phyloP scores from a whole-genome alignment of 2,797 vertebrate species.

The Falco berigora region DNA sequence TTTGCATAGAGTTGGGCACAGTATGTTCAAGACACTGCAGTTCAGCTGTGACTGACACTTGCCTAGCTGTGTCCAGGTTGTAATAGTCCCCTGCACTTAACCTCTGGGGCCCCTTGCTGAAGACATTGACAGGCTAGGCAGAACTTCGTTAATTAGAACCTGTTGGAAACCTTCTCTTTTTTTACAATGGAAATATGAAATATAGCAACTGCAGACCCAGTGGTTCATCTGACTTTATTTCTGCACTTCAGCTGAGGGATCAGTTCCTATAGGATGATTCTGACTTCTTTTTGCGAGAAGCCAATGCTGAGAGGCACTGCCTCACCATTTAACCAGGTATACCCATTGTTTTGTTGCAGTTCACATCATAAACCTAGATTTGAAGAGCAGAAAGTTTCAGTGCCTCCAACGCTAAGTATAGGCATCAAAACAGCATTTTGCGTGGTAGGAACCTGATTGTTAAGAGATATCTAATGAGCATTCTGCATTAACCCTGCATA shows the following conservation, averaged over 20 bases:
- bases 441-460: background rate
- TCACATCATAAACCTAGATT: background rate
- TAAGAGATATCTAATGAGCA: background rate
- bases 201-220: background rate
- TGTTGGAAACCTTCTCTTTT: background rate
- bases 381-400: background rate
- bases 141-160: background rate
- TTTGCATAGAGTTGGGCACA: background rate
- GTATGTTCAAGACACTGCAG: background rate
- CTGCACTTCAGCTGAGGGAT: background rate
- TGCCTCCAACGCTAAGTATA: background rate
- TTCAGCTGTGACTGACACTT: background rate
- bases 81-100: background rate
- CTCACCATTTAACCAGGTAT: background rate
- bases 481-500: background rate
- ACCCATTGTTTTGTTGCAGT: background rate
- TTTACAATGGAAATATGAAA: background rate
- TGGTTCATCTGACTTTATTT: background rate
- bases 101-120: background rate
- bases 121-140: background rate
- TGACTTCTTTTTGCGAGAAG: background rate
- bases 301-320: background rate
- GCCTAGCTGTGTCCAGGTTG: background rate
- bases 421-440: background rate
- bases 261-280: background rate